Conservation (phyloP, 1,140 invertebrate species). For the Caligus rogercresseyi region DNA sequence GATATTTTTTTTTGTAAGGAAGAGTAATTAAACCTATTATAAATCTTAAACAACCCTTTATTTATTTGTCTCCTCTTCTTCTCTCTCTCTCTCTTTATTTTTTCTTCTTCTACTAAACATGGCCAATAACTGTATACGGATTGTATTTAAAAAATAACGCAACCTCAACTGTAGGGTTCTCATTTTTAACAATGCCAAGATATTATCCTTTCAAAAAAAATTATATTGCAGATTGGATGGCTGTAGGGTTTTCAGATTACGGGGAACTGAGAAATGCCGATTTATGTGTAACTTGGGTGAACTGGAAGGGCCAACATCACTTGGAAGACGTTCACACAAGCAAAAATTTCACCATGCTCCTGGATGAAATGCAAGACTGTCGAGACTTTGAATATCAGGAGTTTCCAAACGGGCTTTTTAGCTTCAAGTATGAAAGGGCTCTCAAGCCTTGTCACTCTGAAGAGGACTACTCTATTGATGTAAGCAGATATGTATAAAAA, state of each 20-base stretch:
- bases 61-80: no score
- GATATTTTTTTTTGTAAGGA: no score
- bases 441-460: conserved; percentile 79
- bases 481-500: conserved; percentile 28
- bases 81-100: no score
- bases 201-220: no score
- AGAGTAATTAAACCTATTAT: no score
- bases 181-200: no score
- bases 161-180: no score
- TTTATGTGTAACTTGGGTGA: conserved; percentile 61
- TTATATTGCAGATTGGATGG: conserved; percentile 59
- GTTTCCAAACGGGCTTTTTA: conserved; percentile 37
- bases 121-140: no score
- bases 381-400: conserved; percentile 40
- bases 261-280: conserved; percentile 58
- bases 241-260: conserved; percentile 77
- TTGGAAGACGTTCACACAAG: conserved; percentile 13
- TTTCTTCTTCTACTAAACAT: no score
- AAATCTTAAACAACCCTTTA: no score
- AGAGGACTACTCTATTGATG: conserved; percentile 69
- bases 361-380: conserved; percentile 64
- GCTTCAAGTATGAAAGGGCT: conserved; percentile 53
- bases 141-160: no score
- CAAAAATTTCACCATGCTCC: conserved; percentile 32
- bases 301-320: conserved; percentile 37